Evolutionary conservation across 2,113 vertebrate species (phyloP), one percentile per base, ranked within the genome.

Genomic region (Philantomba maxwellii): DNA sequence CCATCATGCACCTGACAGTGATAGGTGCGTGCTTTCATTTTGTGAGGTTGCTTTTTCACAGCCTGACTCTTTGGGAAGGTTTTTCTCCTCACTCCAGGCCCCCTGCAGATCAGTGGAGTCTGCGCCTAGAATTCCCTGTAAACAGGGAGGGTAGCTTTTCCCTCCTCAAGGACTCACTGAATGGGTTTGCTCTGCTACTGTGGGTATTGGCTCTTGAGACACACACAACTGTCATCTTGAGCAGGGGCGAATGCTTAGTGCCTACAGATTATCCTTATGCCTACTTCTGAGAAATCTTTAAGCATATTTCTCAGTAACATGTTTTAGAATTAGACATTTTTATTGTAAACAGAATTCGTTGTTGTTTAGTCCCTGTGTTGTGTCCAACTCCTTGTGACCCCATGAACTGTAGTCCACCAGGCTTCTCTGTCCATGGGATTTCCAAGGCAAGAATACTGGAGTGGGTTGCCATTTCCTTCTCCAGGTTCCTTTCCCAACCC

Each of bases 1-100:
- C 97, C 53, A 2, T 43, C n/a, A 0, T 96, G 55, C 87, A 6
- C 28, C 89, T 98, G 43, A 6, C 51, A 55, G 97, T 98, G 62
- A 94, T 97, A 95, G 95, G 98, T 98, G 5, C 0, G 77, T 88
- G 3, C 0, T 36, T 87, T n/a, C 10, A 0, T 58, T 84, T 60
- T 26, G 2, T 6, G 81, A 15, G 7, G 5, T 6, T 80, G 53
- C 53, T 39, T 82, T 89, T 95, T 58, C 73, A 81, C 49, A 45
- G 66, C 7, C 49, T 77, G 45, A 58, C 45, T 64, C 88, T 60
- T 80, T 9, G 23, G 47, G 57, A 23, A 19, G 9, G 8, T 70
- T 60, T 90, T 30, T 86, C 36, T 78, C 19, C 3, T 66, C 57
- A 23, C 33, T 4, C 60, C 51, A 23, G 49, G 30, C 17, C 47